Base-by-base conservation (phyloP, 1,140 invertebrate genomes). In the Capitella teleta region DNA sequence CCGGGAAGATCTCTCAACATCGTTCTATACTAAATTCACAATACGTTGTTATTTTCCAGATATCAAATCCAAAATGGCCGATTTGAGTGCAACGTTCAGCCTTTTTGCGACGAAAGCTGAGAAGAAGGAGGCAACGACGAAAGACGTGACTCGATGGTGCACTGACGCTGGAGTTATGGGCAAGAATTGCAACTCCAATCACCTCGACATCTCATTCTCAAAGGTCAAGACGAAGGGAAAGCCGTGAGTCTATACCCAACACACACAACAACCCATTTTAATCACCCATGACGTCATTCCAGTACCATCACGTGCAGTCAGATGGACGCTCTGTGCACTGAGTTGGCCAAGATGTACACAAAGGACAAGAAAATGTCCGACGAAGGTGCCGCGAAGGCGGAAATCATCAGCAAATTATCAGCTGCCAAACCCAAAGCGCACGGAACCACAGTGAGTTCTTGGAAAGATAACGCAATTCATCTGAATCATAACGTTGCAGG, bases 151-250 rank as follows among this genome's bases (percentile, higher is more conserved):
- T 2, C 47, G 43, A 23, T 54, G 53, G 53, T 54, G 37, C 24
- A 54, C 38, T 12, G 53, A 54, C 34, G 30, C 28, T 8, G 43
- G 34, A 34, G 19, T 45, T 16, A 41, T 26, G 2, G 50, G 50
- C 30, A 54, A 54, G 32, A 45, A n/a, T 16, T 54, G 53, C 43
- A 50, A 46, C 26, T 54, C 53, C 14, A 54, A 54, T 23, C 28
- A 46, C n/a, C 28, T 54, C 19, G 53, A 54, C 36, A 54, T 54
- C 16, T 14, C 47, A 18, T 54, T 54, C 37, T 43, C 47, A 14
- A 51, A 49, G 40, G 47, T 42, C 18, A 54, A 54, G 30, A 24
- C 18, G 28, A 54, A 54, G 26, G 43, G 40, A 21, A 18, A 30
- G 30, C 45, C 23, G 53, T 54, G 24, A 25, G 49, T 49, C 30